Evolutionary conservation across 2,113 vertebrate genomes (phyloP).

Genomic region (Xiphophorus maculatus): DNA sequence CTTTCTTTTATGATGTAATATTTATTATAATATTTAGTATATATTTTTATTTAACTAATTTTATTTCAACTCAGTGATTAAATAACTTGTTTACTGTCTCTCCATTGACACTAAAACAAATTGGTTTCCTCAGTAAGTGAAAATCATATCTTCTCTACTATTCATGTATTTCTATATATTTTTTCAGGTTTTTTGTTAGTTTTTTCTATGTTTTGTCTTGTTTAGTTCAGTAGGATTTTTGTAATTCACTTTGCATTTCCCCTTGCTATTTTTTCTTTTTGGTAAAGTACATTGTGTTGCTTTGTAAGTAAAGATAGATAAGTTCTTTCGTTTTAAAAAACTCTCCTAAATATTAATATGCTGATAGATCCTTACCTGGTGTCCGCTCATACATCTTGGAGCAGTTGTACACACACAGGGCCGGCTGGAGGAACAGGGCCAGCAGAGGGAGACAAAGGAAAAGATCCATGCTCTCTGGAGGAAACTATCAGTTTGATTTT

Average conservation of each 20-base stretch:
- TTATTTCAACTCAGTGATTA: no score
- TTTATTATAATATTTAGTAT: no score
- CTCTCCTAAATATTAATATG: not conserved
- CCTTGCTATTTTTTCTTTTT: not conserved
- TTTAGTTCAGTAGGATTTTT: not conserved
- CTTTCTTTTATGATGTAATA: no score
- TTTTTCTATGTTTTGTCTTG: not conserved
- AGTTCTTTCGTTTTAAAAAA: no score
- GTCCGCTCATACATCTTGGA: slow-evolving; percentile 63
- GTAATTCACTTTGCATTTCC: not conserved
- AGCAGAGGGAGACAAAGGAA: slow-evolving; percentile 65
- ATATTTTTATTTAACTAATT: no score
- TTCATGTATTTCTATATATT: not conserved
- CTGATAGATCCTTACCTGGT: slow-evolving; percentile 67
- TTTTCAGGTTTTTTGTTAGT: not conserved
- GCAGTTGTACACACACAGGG: slow-evolving; percentile 73
- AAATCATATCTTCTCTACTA: not conserved
- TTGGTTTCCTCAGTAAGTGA: no score
- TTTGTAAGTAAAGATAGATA: not conserved
- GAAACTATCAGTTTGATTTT: not conserved
- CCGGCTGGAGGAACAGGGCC: slow-evolving; percentile 58
- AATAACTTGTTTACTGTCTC: no score
- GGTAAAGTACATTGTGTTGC: not conserved
- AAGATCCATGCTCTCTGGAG: slow-evolving; percentile 44
- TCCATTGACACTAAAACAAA: no score